These are phyloP conservation scores for Haemorhous mexicanus DNA, from an alignment of 2,113 vertebrate species.

Conservation along the genomic window DNA sequence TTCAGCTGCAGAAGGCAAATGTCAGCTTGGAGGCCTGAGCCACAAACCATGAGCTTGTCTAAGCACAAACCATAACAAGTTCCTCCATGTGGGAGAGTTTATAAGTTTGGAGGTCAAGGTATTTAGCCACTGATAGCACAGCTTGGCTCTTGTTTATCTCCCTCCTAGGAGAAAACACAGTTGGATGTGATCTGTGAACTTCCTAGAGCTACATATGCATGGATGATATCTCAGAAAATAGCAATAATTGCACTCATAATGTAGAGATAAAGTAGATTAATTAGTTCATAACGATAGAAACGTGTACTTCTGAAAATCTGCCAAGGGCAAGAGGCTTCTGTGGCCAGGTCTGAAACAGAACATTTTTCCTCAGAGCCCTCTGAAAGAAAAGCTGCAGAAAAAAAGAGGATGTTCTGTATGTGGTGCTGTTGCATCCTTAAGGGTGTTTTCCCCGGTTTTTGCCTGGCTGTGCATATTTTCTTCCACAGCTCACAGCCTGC, in stretches of 20 bases:
- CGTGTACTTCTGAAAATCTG: not conserved
- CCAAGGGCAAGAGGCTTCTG: not conserved
- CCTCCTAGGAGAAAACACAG: not conserved
- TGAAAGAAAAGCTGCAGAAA: not conserved
- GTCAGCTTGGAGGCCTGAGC: not conserved
- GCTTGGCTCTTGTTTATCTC: not conserved
- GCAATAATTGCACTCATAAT: not conserved
- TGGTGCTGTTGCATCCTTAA: not conserved
- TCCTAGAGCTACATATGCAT: not conserved
- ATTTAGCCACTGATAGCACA: not conserved
- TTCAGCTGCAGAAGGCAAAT: constrained; percentile 13
- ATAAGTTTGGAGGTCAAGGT: not conserved
- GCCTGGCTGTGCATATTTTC: not conserved
- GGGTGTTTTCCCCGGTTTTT: not conserved
- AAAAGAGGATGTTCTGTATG: not conserved
- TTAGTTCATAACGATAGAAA: not conserved
- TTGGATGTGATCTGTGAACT: not conserved
- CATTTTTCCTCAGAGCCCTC: not conserved
- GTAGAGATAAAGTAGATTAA: not conserved
- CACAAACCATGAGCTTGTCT: constrained; percentile 15
- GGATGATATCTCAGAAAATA: not conserved
- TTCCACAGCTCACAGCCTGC: not conserved
- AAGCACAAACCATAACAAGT: not conserved
- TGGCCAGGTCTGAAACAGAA: not conserved
- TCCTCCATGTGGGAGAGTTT: not conserved